Conservation (phyloP, 2,888 invertebrate species). For the Pelosia muscerda region DNA sequence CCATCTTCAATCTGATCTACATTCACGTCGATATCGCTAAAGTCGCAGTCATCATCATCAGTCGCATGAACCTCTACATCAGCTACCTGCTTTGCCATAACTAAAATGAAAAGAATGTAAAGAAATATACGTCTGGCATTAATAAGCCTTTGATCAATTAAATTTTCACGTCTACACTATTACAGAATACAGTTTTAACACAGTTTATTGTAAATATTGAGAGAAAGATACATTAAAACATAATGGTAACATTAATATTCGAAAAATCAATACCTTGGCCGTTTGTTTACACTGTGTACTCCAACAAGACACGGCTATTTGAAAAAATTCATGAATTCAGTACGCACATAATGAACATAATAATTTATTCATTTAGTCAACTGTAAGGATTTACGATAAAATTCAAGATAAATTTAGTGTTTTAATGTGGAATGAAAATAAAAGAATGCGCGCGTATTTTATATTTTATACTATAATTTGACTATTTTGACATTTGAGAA, state of each 20-base stretch:
- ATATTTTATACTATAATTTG: too few relatives aligned
- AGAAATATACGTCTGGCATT: conserved; percentile 22
- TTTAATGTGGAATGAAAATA: conserved; percentile 9
- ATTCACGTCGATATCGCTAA: conserved; percentile 59
- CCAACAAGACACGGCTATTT: background rate
- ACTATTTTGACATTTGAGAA: conserved; percentile 37
- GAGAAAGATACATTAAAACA: conserved; percentile 8
- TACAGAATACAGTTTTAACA: too few relatives aligned
- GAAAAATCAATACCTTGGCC: conserved; percentile 42
- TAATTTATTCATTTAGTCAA: background rate
- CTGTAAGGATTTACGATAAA: background rate
- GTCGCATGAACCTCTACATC: conserved; percentile 75
- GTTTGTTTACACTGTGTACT: conserved; percentile 3
- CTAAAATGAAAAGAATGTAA: too few relatives aligned
- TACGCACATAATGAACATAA: background rate
- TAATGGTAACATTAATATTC: conserved; percentile 24
- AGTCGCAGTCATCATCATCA: conserved; percentile 55
- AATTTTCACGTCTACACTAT: background rate
- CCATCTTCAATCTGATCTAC: conserved; percentile 79
- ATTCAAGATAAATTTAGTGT: background rate
- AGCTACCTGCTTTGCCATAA: conserved; percentile 74
- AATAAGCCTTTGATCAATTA: conserved; percentile 21
- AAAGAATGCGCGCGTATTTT: conserved; percentile 41
- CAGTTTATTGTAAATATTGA: background rate
- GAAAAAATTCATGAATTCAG: background rate